phyloP scores from a whole-genome alignment of 2,797 vertebrate genomes.

The Malurus splendens region DNA sequence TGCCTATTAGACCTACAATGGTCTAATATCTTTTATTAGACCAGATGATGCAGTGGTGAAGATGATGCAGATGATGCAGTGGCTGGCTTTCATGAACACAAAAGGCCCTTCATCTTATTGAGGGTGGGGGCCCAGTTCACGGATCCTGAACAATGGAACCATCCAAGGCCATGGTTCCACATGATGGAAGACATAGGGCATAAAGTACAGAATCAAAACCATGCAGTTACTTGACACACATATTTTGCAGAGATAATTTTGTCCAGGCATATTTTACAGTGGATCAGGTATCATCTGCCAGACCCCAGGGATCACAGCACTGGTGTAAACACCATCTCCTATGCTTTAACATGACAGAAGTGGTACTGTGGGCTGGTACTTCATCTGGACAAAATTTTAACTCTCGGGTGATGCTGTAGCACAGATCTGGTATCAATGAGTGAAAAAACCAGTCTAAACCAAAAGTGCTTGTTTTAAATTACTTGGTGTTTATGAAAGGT shows the following conservation, averaged over 20 bases:
- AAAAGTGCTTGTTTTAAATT: not conserved
- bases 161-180: not conserved
- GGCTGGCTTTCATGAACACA: not conserved
- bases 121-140: not conserved
- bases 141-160: not conserved
- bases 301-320: not conserved
- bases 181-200: not conserved
- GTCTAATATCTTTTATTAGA: slow-evolving; percentile 11
- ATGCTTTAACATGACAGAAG: not conserved
- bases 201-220: not conserved
- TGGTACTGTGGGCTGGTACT: not conserved
- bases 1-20: not conserved
- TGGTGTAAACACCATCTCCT: not conserved
- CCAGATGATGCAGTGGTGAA: not conserved
- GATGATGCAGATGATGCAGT: not conserved
- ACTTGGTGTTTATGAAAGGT: not conserved
- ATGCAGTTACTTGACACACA: not conserved
- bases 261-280: not conserved
- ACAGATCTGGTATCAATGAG: not conserved
- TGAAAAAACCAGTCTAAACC: not conserved
- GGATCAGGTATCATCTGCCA: not conserved
- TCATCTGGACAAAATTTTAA: not conserved
- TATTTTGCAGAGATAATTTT: not conserved
- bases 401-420: not conserved
- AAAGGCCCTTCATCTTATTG: not conserved